Evolutionary conservation across 2,113 vertebrate genomes (phyloP).

Genomic region (Dasypus novemcinctus): DNA sequence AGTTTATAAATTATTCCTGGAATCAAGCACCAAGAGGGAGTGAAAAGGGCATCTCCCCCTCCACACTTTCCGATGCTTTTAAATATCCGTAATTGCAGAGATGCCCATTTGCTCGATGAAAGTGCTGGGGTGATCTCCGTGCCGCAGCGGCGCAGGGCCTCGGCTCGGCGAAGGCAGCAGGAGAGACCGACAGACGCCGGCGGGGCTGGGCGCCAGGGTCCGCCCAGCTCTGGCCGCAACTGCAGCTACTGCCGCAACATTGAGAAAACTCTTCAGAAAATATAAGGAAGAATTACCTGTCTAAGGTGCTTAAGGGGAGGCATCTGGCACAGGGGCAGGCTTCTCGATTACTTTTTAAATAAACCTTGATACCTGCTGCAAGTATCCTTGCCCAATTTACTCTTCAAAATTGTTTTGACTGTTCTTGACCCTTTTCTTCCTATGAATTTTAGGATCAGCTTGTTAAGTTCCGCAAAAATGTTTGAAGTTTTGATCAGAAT

Average conservation of each 20-base stretch:
- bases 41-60: conserved; percentile 91
- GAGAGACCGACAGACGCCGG: conserved; percentile 45
- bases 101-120: conserved; percentile 88
- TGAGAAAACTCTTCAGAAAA: no score
- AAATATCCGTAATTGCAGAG: conserved; percentile 98
- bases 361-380: neutral
- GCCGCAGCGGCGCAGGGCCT: conserved; percentile 39
- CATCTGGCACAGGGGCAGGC: no score
- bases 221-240: neutral
- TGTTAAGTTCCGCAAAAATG: neutral
- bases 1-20: conserved; percentile 82
- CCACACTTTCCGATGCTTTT: conserved; percentile 86
- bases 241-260: conserved; percentile 46
- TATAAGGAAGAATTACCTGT: no score
- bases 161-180: conserved; percentile 77
- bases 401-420: neutral
- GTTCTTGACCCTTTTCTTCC: neutral
- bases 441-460: neutral
- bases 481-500: neutral
- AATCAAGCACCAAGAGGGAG: conserved; percentile 83
- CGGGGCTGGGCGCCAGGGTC: fast-evolving
- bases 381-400: neutral
- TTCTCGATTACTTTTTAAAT: neutral
- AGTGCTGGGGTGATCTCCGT: conserved; percentile 60
- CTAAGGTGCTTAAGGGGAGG: no score